phyloP scores from a whole-genome alignment of 2,797 vertebrate genomes.

The Argentina silus region DNA sequence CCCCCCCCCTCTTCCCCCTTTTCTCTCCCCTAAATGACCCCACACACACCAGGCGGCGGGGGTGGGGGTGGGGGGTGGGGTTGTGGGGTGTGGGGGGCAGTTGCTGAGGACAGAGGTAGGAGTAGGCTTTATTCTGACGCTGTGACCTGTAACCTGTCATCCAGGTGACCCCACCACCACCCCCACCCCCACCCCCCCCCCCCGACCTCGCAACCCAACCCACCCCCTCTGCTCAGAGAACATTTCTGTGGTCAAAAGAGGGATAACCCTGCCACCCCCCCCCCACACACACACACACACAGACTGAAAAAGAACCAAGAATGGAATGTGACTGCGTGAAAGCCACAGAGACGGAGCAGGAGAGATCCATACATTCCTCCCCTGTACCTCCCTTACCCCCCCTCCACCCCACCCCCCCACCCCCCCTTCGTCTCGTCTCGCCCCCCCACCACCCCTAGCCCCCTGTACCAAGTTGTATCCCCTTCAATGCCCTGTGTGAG shows the following conservation, averaged over 20 bases:
- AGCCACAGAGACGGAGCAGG: slow-evolving; percentile 10
- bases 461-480: slow-evolving; percentile 3
- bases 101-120: background rate
- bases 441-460: background rate
- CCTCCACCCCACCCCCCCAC: background rate
- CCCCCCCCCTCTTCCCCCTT: background rate
- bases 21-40: background rate
- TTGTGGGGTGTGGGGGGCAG: slow-evolving; percentile 38
- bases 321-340: slow-evolving; percentile 54
- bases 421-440: background rate
- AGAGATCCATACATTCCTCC: slow-evolving; percentile 14
- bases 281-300: background rate
- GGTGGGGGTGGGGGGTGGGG: slow-evolving; percentile 3
- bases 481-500: background rate
- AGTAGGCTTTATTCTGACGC: background rate
- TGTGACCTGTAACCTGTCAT: slow-evolving; percentile 42
- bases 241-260: slow-evolving; percentile 45
- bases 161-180: slow-evolving; percentile 41
- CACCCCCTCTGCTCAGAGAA: slow-evolving; percentile 29
- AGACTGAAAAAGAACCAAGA: slow-evolving; percentile 47
- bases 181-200: too few relatives aligned
- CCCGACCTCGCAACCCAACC: too few relatives aligned
- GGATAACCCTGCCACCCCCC: slow-evolving; percentile 44
- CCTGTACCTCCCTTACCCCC: slow-evolving; percentile 4
- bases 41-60: background rate